phyloP scores from a whole-genome alignment of 2,797 vertebrate species.

The Serranus cabrilla region DNA sequence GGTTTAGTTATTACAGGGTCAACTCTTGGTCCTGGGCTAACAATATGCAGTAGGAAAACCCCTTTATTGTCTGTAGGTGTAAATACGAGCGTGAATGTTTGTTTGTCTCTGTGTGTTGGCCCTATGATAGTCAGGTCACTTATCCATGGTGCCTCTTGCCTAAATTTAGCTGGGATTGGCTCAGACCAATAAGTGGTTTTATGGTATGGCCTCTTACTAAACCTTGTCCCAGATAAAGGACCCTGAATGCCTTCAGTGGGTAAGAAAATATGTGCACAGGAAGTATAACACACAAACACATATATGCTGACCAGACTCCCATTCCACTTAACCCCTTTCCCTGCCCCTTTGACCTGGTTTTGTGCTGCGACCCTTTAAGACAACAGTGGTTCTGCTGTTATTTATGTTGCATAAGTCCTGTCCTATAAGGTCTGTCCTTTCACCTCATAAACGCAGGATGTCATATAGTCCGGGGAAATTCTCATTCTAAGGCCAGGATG shows the following conservation, averaged over 20 bases:
- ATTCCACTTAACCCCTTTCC: conserved; percentile 26
- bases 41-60: too few relatives aligned
- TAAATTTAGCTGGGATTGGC: too few relatives aligned
- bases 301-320: conserved; percentile 13
- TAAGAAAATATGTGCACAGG: conserved; percentile 37
- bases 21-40: too few relatives aligned
- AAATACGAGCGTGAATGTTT: too few relatives aligned
- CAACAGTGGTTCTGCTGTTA: conserved; percentile 24
- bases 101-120: too few relatives aligned
- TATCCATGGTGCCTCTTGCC: too few relatives aligned
- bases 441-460: conserved; percentile 51
- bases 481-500: conserved; percentile 36
- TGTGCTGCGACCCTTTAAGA: conserved; percentile 35
- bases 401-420: conserved; percentile 42
- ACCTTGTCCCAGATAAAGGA: conserved; percentile 23
- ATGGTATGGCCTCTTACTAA: conserved; percentile 16
- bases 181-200: too few relatives aligned
- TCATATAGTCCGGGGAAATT: conserved; percentile 39
- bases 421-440: conserved; percentile 35
- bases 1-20: too few relatives aligned
- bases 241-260: conserved; percentile 28
- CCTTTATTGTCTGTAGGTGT: too few relatives aligned
- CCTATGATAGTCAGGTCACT: too few relatives aligned
- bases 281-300: conserved; percentile 33
- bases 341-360: conserved; percentile 55